Evolutionary conservation across 2,888 invertebrate genomes (phyloP).

Genomic region (Noctua fimbriata): DNA sequence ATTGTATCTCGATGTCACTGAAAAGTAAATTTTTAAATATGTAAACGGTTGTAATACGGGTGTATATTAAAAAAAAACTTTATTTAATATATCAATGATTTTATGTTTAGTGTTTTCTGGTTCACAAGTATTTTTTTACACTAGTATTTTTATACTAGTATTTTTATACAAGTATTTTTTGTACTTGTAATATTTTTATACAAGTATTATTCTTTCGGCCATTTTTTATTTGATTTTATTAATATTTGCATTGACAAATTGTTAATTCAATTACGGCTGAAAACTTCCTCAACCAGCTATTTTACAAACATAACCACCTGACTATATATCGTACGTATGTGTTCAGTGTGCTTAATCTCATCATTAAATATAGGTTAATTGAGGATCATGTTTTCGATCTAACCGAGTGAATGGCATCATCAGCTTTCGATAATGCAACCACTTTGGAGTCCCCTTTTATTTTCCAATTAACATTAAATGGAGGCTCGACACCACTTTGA

Average conservation of each 20-base stretch:
- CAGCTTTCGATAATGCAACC: slow-evolving; percentile 26
- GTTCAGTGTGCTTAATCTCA: not conserved
- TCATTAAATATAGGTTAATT: slow-evolving; percentile 9
- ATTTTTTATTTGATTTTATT: not conserved
- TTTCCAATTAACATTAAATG: slow-evolving; percentile 32
- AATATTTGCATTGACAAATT: not conserved
- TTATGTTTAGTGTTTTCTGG: too few relatives aligned
- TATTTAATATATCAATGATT: too few relatives aligned
- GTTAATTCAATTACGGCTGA: not conserved
- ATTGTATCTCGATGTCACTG: not conserved
- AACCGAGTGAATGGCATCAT: slow-evolving; percentile 1
- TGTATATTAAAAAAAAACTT: too few relatives aligned
- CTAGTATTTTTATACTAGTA: too few relatives aligned
- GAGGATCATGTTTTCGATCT: slow-evolving; percentile 3
- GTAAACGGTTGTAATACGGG: not conserved
- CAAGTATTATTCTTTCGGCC: not conserved
- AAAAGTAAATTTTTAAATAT: not conserved
- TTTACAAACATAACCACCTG: not conserved
- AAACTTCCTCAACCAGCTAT: not conserved
- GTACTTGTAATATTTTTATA: not conserved
- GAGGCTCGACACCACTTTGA: slow-evolving; percentile 5
- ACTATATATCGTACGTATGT: too few relatives aligned
- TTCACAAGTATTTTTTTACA: too few relatives aligned
- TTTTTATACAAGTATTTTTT: too few relatives aligned
- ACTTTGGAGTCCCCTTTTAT: slow-evolving; percentile 1